Conservation (phyloP, 1,140 invertebrate genomes). For the Tetramorium parvispinum region DNA sequence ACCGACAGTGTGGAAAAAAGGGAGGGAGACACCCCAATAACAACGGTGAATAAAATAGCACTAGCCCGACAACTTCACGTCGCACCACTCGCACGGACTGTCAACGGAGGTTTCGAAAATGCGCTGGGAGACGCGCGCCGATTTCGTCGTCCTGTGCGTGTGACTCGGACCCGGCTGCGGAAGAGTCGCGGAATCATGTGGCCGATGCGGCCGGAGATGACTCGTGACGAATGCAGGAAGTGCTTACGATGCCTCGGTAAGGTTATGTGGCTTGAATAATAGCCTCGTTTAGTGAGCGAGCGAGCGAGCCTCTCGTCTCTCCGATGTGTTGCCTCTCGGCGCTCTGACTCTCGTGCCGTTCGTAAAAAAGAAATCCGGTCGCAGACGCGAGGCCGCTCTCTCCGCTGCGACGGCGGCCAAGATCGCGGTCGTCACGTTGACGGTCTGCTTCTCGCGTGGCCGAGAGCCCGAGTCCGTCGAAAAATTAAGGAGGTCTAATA, state of each 20-base stretch:
- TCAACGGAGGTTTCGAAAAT: constrained; percentile 79
- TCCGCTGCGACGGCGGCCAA: background rate
- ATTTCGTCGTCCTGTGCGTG: constrained; percentile 28
- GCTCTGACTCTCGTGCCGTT: background rate
- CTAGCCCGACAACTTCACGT: constrained; percentile 71
- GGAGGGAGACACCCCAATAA: background rate
- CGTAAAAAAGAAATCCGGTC: background rate
- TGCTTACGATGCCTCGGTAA: constrained; percentile 94
- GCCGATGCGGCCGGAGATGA: constrained; percentile 91
- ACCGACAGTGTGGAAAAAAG: too few species aligned
- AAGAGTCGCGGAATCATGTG: constrained; percentile 86
- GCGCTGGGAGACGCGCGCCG: constrained; percentile 56
- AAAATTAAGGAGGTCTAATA: background rate
- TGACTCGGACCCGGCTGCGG: constrained; percentile 29
- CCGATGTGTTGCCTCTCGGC: background rate
- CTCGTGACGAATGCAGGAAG: constrained; percentile 94
- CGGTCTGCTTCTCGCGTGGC: background rate
- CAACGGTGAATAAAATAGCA: constrained; percentile 28
- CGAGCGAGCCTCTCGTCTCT: constrained; percentile 2
- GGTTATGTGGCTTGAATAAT: constrained; percentile 78
- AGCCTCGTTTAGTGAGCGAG: constrained; percentile 45
- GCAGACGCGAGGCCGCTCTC: background rate
- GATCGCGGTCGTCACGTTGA: too few species aligned
- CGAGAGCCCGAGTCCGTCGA: background rate
- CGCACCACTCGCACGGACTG: constrained; percentile 77